Base-by-base conservation (phyloP, 2,888 invertebrate genomes). In the Spodoptera exigua region DNA sequence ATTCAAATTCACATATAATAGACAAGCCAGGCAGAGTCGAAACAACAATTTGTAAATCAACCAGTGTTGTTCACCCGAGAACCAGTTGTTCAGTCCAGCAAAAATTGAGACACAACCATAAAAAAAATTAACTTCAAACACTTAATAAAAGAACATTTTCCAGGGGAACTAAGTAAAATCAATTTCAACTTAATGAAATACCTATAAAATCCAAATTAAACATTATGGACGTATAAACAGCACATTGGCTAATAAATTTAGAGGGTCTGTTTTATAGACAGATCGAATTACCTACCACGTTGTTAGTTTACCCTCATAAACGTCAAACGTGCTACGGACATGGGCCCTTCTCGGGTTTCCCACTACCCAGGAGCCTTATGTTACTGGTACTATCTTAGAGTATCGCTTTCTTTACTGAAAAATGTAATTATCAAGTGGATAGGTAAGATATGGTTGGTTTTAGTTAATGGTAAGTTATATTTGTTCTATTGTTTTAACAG, bases 261-360 rank as follows among this genome's bases (percentile, higher is more conserved):
- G 74, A 70, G 78, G 79, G 77, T 80, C 79, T 80, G 84, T 83
- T 87, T 86, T 87, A 87, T 83, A 85, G 84, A 87, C 82, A 85
- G 84, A 90, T 92, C 86, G 82, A 89, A 87, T 92, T 87, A 87
- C 89, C 74, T 77, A 75, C 79, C 71, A 79, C 76, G 76, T 76
- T 84, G 87, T 86, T 84, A 83, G 83, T 82, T 80, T 83, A 90
- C 92, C 92, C 91, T 90, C 89, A 91, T 92, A 92, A 92, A 92
- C 89, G 92, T 92, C 92, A 92, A 83, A 85, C 77, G 80, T 81
- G 75, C 73, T 73, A 72, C 75, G 82, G 89, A 91, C 92, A 80
- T 80, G 90, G 89, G 92, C 89, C 75, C 82, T 84, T 74, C 71
- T 90, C 81, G 83, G 82, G 85, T 91, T 89, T 86, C 91, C 72